Evolutionary conservation across 2,797 vertebrate species (phyloP).

Genomic region (Gallinago stenura): DNA sequence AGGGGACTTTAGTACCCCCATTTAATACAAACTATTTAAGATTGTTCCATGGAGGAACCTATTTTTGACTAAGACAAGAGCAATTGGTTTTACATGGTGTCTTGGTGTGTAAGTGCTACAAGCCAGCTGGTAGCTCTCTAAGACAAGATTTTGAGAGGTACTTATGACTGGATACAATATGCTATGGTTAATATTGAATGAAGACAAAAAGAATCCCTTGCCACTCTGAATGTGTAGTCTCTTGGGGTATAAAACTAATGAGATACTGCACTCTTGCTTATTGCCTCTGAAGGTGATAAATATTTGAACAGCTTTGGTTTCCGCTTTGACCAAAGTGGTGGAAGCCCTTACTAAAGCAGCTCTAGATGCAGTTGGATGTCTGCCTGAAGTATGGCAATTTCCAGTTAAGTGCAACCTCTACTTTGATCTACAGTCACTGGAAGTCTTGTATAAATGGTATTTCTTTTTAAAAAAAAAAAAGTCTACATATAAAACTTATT

Average conservation of each 20-base stretch:
- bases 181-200: not conserved
- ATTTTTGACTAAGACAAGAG: not conserved
- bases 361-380: not conserved
- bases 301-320: not conserved
- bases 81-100: not conserved
- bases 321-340: accelerated
- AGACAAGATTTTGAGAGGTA: not conserved
- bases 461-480: not conserved
- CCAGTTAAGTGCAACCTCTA: not conserved
- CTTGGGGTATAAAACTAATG: not conserved
- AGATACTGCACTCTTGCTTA: not conserved
- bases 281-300: not conserved
- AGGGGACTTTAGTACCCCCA: accelerated
- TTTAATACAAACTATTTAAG: not conserved
- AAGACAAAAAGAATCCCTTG: not conserved
- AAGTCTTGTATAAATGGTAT: not conserved
- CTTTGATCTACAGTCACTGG: not conserved
- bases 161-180: not conserved
- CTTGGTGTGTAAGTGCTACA: not conserved
- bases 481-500: not conserved
- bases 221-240: not conserved
- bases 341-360: not conserved
- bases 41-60: not conserved
- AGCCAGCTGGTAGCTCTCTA: not conserved
- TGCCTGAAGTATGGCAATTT: not conserved